These are phyloP conservation scores for Nylanderia fulva DNA, from an alignment of 1,140 invertebrate species.

Conservation along the genomic window DNA sequence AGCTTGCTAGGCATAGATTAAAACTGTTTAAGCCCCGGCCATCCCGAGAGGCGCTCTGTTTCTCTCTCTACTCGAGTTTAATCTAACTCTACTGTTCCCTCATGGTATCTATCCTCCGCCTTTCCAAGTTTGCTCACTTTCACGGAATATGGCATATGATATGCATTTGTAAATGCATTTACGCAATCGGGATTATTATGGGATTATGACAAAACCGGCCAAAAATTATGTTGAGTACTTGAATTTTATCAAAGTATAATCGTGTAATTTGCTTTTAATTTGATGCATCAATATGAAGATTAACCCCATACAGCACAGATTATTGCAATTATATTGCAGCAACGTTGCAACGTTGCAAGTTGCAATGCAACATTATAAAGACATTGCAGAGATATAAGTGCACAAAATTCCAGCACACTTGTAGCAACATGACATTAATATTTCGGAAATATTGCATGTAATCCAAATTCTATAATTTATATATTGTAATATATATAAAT, in stretches of 20 bases:
- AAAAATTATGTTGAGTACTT: too few relatives aligned
- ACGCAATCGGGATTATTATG: not conserved
- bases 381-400: too few relatives aligned
- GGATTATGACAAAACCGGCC: not conserved
- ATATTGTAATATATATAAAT: too few relatives aligned
- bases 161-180: constrained; percentile 51
- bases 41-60: constrained; percentile 70
- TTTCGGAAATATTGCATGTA: too few relatives aligned
- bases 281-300: constrained; percentile 3
- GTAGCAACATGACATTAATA: too few relatives aligned
- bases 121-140: constrained; percentile 72
- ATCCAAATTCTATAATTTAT: too few relatives aligned
- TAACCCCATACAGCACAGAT: too few relatives aligned
- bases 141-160: constrained; percentile 53
- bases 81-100: constrained; percentile 77
- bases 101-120: constrained; percentile 67
- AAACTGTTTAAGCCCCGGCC: constrained; percentile 76
- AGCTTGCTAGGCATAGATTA: constrained; percentile 77
- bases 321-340: too few relatives aligned
- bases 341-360: too few relatives aligned
- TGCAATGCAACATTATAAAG: too few relatives aligned
- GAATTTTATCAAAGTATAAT: not conserved
- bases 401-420: too few relatives aligned
- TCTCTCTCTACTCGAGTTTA: constrained; percentile 78
- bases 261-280: not conserved